These are phyloP conservation scores for Epinephelus malabaricus DNA, from an alignment of 2,797 vertebrate species.

Conservation along the genomic window DNA sequence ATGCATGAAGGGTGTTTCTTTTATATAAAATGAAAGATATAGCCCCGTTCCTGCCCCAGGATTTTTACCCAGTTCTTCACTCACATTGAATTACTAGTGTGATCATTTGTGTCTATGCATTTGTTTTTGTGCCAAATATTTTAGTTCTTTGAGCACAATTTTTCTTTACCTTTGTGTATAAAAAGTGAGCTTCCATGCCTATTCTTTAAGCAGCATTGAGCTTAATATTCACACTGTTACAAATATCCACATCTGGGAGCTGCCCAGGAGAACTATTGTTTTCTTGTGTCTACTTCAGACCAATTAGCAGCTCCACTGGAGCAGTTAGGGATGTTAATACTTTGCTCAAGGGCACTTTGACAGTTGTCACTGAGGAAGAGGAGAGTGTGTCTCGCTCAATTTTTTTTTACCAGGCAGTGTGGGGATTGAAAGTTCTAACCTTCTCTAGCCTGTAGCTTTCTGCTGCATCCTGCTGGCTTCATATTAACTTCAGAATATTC, in stretches of 20 bases:
- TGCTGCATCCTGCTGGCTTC: not conserved
- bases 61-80: not conserved
- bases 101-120: not conserved
- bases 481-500: not conserved
- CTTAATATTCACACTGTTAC: constrained; percentile 27
- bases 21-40: not conserved
- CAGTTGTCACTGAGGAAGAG: constrained; percentile 36
- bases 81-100: not conserved
- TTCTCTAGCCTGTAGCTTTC: constrained; percentile 10
- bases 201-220: constrained; percentile 3
- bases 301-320: constrained; percentile 70
- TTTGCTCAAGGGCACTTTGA: constrained; percentile 68
- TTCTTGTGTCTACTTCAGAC: constrained; percentile 47
- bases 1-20: not conserved
- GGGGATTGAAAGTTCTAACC: constrained; percentile 17
- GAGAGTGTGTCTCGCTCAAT: constrained; percentile 2
- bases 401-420: not conserved
- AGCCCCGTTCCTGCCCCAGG: no score
- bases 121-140: constrained; percentile 5
- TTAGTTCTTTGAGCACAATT: no score
- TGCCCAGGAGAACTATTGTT: constrained; percentile 43
- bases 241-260: constrained; percentile 44
- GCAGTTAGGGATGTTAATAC: constrained; percentile 43
- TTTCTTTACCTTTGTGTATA: constrained; percentile 3
- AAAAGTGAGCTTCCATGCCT: not conserved